Conservation (phyloP, 2,797 vertebrate species). For the Sciurus vulgaris region DNA sequence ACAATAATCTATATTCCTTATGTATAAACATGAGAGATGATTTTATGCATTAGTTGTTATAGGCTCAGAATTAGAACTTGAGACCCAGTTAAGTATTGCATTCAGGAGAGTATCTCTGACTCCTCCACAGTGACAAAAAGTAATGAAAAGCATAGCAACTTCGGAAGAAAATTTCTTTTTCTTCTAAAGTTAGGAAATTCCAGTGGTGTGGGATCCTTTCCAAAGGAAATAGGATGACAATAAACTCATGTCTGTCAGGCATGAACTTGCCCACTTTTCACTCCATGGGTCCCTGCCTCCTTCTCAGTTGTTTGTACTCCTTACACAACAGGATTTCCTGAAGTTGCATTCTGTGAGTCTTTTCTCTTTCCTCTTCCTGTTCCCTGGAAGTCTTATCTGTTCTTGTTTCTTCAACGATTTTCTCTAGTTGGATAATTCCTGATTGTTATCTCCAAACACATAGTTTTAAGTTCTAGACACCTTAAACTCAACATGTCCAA, state of each 20-base stretch:
- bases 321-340: not conserved
- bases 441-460: not conserved
- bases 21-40: not conserved
- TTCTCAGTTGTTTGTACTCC: not conserved
- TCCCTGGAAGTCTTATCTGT: not conserved
- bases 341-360: not conserved
- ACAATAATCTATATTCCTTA: slow-evolving; percentile 34
- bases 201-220: not conserved
- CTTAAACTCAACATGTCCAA: not conserved
- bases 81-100: not conserved
- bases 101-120: slow-evolving; percentile 22
- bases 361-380: slow-evolving; percentile 27
- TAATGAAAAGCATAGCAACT: slow-evolving; percentile 12
- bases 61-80: not conserved
- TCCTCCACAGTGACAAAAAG: not conserved
- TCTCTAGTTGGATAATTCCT: not conserved
- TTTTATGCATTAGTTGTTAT: slow-evolving; percentile 51
- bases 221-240: not conserved
- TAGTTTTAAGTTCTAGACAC: not conserved
- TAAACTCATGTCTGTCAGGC: not conserved
- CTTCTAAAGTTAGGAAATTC: not conserved
- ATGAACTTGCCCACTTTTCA: not conserved
- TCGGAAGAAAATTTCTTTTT: not conserved
- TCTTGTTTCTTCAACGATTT: slow-evolving; percentile 46
- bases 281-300: not conserved